Evolutionary conservation across 53 echinoderm and acorn worm genomes (phyloP), one percentile per base, ranked within the genome.

Genomic region (Crossaster papposus): DNA sequence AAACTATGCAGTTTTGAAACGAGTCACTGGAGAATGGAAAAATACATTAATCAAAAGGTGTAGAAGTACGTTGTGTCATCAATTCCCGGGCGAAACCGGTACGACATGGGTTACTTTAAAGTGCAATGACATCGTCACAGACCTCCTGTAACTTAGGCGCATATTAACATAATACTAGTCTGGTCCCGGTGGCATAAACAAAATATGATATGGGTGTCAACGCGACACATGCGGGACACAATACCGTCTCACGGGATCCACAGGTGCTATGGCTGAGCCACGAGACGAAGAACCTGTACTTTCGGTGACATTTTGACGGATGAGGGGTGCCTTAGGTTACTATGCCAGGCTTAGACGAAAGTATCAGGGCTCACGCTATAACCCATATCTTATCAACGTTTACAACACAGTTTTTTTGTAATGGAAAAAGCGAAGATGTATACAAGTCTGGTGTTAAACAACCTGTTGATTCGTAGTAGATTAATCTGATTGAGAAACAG

Each of bases 101-200:
- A 26, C 68, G n/a, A n/a, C n/a, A 4, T 23, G 10, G 1, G 68
- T 28, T 18, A 68, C 68, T 68, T 14, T 24, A 82, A 70, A 82
- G 82, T 82, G n/a, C 82, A 68, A 23, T 82, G 82, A 82, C 82
- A 26, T 65, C 33, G n/a, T 35, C 68, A 68, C 18, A 68, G 14
- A 82, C 68, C 82, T 23, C 51, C 51, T 6, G 14, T 36, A 31
- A 70, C 70, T 0, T 28, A 30, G 31, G 29, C 70, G 9, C 10
- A 2, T 4, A 28, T 4, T 28, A 29, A 70, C 31, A 70, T 30
- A 28, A 30, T 28, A 72, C 15, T 72, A 73, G 74, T 73, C 74
- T 73, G 74, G 74, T 34, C 36, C 74, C 74, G 74, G 34, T 33
- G 74, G 34, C 74, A 18, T 73, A 73, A 33, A 73, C 36, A 73